Conservation (phyloP, 2,113 vertebrate genomes). For the Siphamia tubifer region DNA sequence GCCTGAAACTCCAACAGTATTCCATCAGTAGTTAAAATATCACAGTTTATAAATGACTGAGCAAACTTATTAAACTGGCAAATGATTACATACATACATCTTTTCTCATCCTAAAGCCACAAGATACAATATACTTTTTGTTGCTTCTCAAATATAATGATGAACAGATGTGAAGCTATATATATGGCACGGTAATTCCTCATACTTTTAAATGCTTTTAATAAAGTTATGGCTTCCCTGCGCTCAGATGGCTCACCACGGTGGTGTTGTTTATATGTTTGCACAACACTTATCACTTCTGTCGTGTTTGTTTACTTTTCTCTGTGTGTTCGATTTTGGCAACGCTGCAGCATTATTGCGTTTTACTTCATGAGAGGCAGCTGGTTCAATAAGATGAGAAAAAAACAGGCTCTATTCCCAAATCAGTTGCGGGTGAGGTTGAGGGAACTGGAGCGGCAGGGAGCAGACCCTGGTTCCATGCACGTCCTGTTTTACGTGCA, state of each 20-base stretch:
- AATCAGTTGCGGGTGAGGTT: conserved; percentile 64
- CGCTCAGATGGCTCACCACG: conserved; percentile 67
- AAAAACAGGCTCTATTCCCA: conserved; percentile 64
- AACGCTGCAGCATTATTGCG: conserved; percentile 78
- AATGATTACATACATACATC: conserved; percentile 3
- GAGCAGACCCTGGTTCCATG: conserved; percentile 88
- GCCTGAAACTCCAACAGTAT: conserved; percentile 18
- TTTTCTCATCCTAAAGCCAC: conserved; percentile 3
- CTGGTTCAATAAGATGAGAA: conserved; percentile 89
- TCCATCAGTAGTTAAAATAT: conserved; percentile 40
- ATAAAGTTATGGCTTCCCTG: conserved; percentile 69
- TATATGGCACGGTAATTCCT: conserved; percentile 33
- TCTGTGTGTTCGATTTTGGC: conserved; percentile 79
- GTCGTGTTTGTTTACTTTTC: conserved; percentile 81
- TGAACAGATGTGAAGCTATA: conserved; percentile 21
- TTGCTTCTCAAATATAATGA: conserved; percentile 23
- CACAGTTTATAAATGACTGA: background rate
- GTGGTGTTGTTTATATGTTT: conserved; percentile 82
- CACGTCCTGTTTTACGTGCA: conserved; percentile 90
- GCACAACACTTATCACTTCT: conserved; percentile 83
- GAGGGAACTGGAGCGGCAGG: conserved; percentile 74
- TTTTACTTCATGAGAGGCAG: conserved; percentile 91
- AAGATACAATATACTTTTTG: conserved; percentile 9
- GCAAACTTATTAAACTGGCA: background rate
- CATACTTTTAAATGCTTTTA: conserved; percentile 62